Percentiles rank a stretch among this genome's conserved stretches.
These are phyloP conservation scores for Polietes domitor DNA, from an alignment of 2,888 invertebrate genomes.

Conservation along the genomic window DNA sequence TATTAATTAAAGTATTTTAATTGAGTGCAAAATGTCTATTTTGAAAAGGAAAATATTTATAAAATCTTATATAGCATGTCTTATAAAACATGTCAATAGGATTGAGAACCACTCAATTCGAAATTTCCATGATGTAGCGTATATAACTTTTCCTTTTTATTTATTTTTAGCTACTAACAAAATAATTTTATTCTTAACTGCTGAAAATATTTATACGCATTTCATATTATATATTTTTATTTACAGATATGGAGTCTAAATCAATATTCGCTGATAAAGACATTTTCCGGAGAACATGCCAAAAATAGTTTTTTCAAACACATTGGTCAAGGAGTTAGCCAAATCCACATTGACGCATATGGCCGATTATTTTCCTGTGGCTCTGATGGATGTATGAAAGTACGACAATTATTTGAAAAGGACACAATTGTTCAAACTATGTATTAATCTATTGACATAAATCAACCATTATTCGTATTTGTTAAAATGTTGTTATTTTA, in stretches of 20 bases:
- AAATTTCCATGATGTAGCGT: no score
- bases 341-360: slow-evolving; percentile 94
- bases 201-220: not conserved
- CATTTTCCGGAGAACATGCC: slow-evolving; percentile 96
- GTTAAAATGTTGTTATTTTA: not conserved
- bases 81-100: no score
- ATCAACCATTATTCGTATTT: not conserved
- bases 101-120: no score
- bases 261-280: slow-evolving; percentile 92
- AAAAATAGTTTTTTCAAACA: slow-evolving; percentile 98
- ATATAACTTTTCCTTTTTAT: no score
- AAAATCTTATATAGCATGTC: no score
- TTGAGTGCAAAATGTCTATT: no score
- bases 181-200: not conserved
- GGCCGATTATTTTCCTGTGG: slow-evolving; percentile 98
- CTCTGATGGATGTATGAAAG: slow-evolving; percentile 99
- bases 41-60: no score
- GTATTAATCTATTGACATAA: slow-evolving; percentile 78
- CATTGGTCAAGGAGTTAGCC: slow-evolving; percentile 97
- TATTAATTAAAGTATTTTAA: no score
- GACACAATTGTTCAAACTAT: slow-evolving; percentile 84
- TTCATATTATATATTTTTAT: slow-evolving; percentile 17
- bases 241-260: slow-evolving; percentile 94
- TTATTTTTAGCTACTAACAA: no score
- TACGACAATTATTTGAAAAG: slow-evolving; percentile 94